A percentile compares a stretch with the other conserved stretches of the same genome.
Evolutionary conservation across 2,113 vertebrate species (phyloP).

Genomic region (Strigops habroptila): DNA sequence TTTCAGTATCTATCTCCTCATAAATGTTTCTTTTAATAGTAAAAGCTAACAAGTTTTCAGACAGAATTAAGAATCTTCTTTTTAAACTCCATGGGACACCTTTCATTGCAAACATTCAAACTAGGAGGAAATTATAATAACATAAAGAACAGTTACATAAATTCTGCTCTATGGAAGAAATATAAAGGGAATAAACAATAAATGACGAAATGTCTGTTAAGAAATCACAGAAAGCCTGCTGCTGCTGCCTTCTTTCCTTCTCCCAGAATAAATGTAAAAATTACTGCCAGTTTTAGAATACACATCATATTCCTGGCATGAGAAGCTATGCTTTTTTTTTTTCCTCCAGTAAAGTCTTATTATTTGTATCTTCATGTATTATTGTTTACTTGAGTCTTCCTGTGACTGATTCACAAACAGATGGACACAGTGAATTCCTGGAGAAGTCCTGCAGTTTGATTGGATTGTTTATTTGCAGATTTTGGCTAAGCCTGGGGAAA

Average conservation of each 20-base stretch:
- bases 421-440: conserved; percentile 59
- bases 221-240: background rate
- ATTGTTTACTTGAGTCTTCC: conserved; percentile 53
- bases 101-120: background rate
- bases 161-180: background rate
- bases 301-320: background rate
- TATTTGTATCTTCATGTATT: conserved; percentile 39
- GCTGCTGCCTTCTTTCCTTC: background rate
- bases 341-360: background rate
- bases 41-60: background rate
- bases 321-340: background rate
- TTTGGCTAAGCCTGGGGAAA: conserved; percentile 50
- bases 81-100: background rate
- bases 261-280: background rate
- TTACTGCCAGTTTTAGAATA: background rate
- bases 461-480: conserved; percentile 54
- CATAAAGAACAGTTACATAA: background rate
- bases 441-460: conserved; percentile 49
- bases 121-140: background rate
- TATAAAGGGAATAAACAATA: conserved; percentile 12
- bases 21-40: background rate
- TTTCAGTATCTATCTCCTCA: background rate
- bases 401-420: conserved; percentile 53
- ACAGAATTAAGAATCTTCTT: background rate
- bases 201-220: background rate